Evolutionary conservation across 2,113 vertebrate genomes (phyloP).

Genomic region (Etheostoma cragini): DNA sequence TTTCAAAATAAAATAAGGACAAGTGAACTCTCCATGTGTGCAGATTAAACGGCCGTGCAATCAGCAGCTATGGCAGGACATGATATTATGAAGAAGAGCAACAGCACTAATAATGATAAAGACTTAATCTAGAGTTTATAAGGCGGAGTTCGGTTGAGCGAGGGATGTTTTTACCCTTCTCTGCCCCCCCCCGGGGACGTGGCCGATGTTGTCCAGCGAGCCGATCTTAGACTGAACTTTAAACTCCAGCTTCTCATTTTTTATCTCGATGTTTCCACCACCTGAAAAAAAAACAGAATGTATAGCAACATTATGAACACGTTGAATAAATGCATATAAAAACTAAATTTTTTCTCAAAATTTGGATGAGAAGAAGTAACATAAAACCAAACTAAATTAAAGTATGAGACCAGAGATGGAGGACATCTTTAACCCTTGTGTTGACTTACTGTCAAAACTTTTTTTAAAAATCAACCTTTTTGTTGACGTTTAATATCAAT

Average conservation of each 20-base stretch:
- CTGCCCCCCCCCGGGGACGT: slow-evolving; percentile 93
- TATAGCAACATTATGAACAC: not conserved
- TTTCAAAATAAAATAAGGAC: not conserved
- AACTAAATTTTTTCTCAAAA: not conserved
- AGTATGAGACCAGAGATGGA: too few relatives aligned
- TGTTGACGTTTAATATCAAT: too few relatives aligned
- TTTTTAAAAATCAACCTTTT: too few relatives aligned
- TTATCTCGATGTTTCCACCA: slow-evolving; percentile 95
- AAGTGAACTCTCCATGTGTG: too few relatives aligned
- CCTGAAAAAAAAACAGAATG: slow-evolving; percentile 79
- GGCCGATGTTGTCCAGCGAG: slow-evolving; percentile 94
- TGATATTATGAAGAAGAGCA: not conserved
- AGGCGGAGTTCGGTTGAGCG: not conserved
- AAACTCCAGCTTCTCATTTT: slow-evolving; percentile 97
- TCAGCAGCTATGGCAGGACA: not conserved
- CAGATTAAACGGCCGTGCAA: not conserved
- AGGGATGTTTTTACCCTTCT: slow-evolving; percentile 85
- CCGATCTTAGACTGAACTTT: slow-evolving; percentile 96
- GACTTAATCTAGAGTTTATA: not conserved
- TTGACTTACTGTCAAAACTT: too few relatives aligned
- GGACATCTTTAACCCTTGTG: too few relatives aligned
- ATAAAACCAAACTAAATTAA: not conserved
- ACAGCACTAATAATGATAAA: not conserved
- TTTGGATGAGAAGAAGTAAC: not conserved
- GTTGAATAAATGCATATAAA: not conserved